phyloP scores from a whole-genome alignment of 2,797 vertebrate genomes.

The Leuciscus waleckii region DNA sequence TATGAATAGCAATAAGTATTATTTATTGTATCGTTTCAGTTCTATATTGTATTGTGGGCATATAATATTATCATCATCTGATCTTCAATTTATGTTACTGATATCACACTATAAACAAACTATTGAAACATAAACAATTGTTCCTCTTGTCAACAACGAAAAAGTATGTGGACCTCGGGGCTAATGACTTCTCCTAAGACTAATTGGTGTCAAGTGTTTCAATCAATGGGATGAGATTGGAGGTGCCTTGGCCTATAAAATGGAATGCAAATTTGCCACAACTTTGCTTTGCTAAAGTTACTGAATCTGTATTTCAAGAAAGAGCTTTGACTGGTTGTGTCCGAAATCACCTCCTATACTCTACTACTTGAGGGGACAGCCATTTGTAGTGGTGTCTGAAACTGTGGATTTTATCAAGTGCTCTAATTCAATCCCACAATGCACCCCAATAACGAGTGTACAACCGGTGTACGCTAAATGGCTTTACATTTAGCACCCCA shows the following conservation, averaged over 20 bases:
- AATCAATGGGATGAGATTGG: slow-evolving; percentile 18
- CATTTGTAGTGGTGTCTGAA: too few species aligned
- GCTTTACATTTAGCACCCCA: too few species aligned
- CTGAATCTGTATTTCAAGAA: not conserved
- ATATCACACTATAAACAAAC: not conserved
- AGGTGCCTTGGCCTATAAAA: not conserved
- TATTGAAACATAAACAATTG: not conserved
- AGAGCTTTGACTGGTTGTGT: not conserved
- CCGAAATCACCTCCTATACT: too few species aligned
- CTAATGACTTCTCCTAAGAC: slow-evolving; percentile 16
- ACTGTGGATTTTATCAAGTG: too few species aligned
- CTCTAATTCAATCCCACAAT: too few species aligned
- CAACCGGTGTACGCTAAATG: too few species aligned
- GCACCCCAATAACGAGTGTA: too few species aligned
- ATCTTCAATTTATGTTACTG: not conserved
- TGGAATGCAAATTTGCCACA: not conserved
- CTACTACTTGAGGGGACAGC: too few species aligned
- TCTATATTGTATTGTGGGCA: not conserved
- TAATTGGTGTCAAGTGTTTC: slow-evolving; percentile 7
- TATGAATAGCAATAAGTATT: slow-evolving; percentile 3
- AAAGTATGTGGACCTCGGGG: not conserved
- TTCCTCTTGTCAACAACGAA: not conserved
- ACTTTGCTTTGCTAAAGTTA: not conserved
- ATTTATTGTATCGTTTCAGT: slow-evolving; percentile 1
- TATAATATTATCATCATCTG: not conserved